Evolutionary conservation across 2,113 vertebrate species (phyloP), one percentile per base, ranked within the genome.

Genomic region (Melierax canorus): DNA sequence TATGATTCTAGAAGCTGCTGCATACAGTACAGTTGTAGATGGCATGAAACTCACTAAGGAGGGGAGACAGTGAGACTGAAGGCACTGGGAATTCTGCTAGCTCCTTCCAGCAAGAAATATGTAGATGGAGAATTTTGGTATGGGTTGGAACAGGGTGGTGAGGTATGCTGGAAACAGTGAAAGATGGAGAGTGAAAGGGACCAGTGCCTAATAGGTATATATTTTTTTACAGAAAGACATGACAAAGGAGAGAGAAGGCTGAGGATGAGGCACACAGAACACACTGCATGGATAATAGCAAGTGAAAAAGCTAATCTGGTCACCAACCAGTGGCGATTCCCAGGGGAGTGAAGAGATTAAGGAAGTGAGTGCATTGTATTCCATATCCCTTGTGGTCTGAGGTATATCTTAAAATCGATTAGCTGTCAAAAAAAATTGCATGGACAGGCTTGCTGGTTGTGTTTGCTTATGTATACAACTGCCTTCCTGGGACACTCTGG

Each of bases 191-290:
- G 12, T 9, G 24, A 24, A 64, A 71, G 29, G 43, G 22, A 53
- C 18, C 20, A 15, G 9, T 45, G 38, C 59, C 51, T 23, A 20
- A 12, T 3, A 64, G 45, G 39, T 46, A 10, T 75, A 10, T 24
- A 14, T 68, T 76, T 88, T 26, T 26, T 19, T 41, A 10, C 3
- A 20, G 69, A 50, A 71, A 50, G 15, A 20, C 21, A 1, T 9
- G 36, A 14, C 4, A 6, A 27, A 19, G 41, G 36, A 55, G 30
- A 45, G n/a, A 39, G 71, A 18, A 69, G n/a, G 11, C 36, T 75
- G 43, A 43, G 11, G 7, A 7, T 11, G 34, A 21, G 43, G 48
- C 5, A 2, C 14, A 6, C 1, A 10, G 12, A 16, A 15, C 1
- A 0, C 4, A 2, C 10, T 21, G 64, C 3, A 0, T 45, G 24